phyloP scores from a whole-genome alignment of 2,888 invertebrate genomes.

The Heliconius erato region DNA sequence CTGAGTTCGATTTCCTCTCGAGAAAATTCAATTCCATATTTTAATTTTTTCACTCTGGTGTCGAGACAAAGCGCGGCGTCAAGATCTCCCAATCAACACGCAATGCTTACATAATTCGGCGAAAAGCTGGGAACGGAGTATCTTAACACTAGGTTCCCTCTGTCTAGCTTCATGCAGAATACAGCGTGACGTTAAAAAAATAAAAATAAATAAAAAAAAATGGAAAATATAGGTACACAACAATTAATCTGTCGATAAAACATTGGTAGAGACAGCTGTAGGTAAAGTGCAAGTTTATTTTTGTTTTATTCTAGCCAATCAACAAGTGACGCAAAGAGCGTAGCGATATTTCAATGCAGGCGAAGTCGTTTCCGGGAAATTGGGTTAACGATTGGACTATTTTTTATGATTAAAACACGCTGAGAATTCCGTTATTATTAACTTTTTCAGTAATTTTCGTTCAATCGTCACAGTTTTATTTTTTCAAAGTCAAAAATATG shows the following conservation, averaged over 20 bases:
- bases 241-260: constrained; percentile 4
- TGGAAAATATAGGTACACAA: background rate
- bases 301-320: constrained; percentile 38
- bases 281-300: constrained; percentile 19
- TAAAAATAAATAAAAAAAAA: background rate
- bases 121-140: too few species aligned
- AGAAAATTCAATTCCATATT: too few species aligned
- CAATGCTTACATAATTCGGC: too few species aligned
- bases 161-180: background rate
- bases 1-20: too few species aligned
- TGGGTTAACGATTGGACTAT: constrained; percentile 51
- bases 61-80: too few species aligned
- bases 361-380: constrained; percentile 57
- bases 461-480: too few species aligned
- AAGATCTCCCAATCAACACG: too few species aligned
- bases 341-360: constrained; percentile 44
- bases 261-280: background rate
- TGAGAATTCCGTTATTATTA: background rate
- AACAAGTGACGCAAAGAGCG: constrained; percentile 47
- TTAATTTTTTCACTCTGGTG: too few species aligned
- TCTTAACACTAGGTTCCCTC: too few species aligned
- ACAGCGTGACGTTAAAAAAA: background rate
- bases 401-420: constrained; percentile 32
- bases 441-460: background rate
- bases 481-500: too few species aligned